Evolutionary conservation across 2,113 vertebrate species (phyloP).

Genomic region (Pterophyllum scalare): DNA sequence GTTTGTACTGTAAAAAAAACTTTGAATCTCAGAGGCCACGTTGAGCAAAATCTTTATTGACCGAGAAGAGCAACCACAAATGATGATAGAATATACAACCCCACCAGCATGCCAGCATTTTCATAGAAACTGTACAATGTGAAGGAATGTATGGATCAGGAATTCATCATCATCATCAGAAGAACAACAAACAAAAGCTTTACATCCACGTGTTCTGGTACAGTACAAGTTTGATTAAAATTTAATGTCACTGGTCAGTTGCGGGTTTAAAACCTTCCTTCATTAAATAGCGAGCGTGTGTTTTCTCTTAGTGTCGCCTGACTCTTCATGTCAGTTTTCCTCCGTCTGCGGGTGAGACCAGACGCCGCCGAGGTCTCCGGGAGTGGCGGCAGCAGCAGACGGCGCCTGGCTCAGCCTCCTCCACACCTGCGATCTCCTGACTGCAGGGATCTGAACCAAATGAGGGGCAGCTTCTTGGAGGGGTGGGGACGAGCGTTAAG

Average conservation of each 20-base stretch:
- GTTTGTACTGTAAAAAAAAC: neutral
- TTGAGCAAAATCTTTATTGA: slow-evolving; percentile 79
- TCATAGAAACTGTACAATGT: slow-evolving; percentile 77
- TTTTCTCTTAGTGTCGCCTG: slow-evolving; percentile 23
- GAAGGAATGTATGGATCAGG: slow-evolving; percentile 74
- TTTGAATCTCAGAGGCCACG: slow-evolving; percentile 17
- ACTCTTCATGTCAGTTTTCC: neutral
- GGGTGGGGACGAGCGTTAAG: slow-evolving; percentile 52
- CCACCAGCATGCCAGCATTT: slow-evolving; percentile 76
- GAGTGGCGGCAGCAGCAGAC: slow-evolving; percentile 60
- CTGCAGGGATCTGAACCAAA: slow-evolving; percentile 3
- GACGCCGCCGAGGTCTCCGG: slow-evolving; percentile 53
- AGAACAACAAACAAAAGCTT: slow-evolving; percentile 8
- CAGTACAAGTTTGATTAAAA: slow-evolving; percentile 57
- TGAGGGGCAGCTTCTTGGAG: neutral
- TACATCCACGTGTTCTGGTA: slow-evolving; percentile 69
- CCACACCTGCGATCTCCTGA: slow-evolving; percentile 18
- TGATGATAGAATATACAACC: slow-evolving; percentile 75
- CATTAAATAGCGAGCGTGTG: neutral
- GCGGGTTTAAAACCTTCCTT: slow-evolving; percentile 4
- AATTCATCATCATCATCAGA: slow-evolving; percentile 42
- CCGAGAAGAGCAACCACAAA: slow-evolving; percentile 74
- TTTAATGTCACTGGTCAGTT: slow-evolving; percentile 11
- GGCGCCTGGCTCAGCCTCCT: slow-evolving; percentile 48
- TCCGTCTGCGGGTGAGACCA: slow-evolving; percentile 2